These are phyloP conservation scores for Agrilus planipennis DNA, from an alignment of 1,140 invertebrate species.

Conservation along the genomic window DNA sequence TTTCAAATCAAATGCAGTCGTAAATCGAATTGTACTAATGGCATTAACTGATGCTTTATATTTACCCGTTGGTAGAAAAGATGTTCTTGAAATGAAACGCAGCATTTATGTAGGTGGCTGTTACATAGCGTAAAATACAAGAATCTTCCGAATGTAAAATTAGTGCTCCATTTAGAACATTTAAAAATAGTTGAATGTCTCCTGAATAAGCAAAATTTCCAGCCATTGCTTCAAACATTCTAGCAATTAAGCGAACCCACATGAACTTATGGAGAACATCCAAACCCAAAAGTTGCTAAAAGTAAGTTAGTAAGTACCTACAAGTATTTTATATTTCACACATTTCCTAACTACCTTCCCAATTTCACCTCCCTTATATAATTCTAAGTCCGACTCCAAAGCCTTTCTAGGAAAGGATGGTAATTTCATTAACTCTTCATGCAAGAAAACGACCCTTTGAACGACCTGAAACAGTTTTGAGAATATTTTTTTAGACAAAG, in stretches of 20 bases:
- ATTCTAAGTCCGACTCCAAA: slow-evolving; percentile 87
- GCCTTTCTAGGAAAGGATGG: slow-evolving; percentile 97
- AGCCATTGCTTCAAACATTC: slow-evolving; percentile 98
- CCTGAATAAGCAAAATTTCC: slow-evolving; percentile 95
- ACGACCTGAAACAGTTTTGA: slow-evolving; percentile 50
- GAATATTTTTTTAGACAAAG: background rate
- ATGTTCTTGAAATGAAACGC: slow-evolving; percentile 98
- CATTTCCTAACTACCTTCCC: slow-evolving; percentile 60
- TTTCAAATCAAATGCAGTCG: background rate
- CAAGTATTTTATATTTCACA: slow-evolving; percentile 1
- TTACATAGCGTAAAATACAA: slow-evolving; percentile 87
- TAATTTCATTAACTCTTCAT: slow-evolving; percentile 97
- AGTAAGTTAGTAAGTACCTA: slow-evolving; percentile 5
- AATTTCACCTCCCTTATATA: slow-evolving; percentile 83
- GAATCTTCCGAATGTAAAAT: slow-evolving; percentile 94
- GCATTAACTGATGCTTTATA: too few relatives aligned
- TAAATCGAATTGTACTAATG: too few relatives aligned
- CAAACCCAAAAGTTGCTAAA: slow-evolving; percentile 76
- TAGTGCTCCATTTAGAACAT: slow-evolving; percentile 95
- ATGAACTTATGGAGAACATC: slow-evolving; percentile 97
- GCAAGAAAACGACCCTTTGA: slow-evolving; percentile 93
- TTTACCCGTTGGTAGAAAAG: slow-evolving; percentile 90
- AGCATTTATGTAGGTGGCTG: slow-evolving; percentile 95
- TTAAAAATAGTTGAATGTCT: slow-evolving; percentile 94
- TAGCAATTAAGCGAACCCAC: slow-evolving; percentile 91